Evolutionary conservation across 2,888 invertebrate species (phyloP).

Genomic region (Pollenia amentaria): DNA sequence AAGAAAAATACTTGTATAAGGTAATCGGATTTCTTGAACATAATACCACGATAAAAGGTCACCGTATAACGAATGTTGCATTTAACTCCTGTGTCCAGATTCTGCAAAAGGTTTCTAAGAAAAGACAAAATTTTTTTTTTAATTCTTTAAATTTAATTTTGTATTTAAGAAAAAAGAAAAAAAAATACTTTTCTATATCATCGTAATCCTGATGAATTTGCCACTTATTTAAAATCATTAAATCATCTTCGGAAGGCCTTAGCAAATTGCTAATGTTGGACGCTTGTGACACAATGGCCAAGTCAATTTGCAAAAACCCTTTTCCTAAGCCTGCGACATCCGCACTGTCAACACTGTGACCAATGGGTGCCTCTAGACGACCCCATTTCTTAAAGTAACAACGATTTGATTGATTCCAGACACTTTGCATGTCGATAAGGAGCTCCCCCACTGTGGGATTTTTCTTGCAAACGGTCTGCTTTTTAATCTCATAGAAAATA

Average conservation of each 20-base stretch:
- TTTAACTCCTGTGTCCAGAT: constrained; percentile 73
- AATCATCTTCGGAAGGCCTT: constrained; percentile 61
- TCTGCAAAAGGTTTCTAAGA: constrained; percentile 80
- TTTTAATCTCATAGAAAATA: constrained; percentile 87
- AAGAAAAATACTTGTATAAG: constrained; percentile 80
- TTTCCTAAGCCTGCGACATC: constrained; percentile 81
- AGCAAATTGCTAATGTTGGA: constrained; percentile 65
- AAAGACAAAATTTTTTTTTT: constrained; percentile 7
- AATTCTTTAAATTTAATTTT: constrained; percentile 5
- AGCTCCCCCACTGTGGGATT: constrained; percentile 87
- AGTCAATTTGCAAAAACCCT: constrained; percentile 93
- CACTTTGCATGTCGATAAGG: constrained; percentile 88
- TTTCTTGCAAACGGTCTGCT: constrained; percentile 84
- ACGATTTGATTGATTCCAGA: constrained; percentile 92
- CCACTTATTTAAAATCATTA: constrained; percentile 75
- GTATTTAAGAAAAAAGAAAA: not conserved
- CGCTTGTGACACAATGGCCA: constrained; percentile 88
- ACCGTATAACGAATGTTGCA: constrained; percentile 86
- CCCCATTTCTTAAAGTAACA: constrained; percentile 95
- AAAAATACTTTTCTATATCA: constrained; percentile 87
- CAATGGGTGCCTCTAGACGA: constrained; percentile 88
- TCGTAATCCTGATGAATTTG: constrained; percentile 86
- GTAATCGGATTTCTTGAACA: constrained; percentile 83
- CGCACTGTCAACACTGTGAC: constrained; percentile 6
- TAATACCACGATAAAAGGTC: constrained; percentile 86